Percentiles rank a stretch among this genome's conserved stretches.
Conservation (phyloP, 2,113 vertebrate species). For the Nyctibius bracteatus region DNA sequence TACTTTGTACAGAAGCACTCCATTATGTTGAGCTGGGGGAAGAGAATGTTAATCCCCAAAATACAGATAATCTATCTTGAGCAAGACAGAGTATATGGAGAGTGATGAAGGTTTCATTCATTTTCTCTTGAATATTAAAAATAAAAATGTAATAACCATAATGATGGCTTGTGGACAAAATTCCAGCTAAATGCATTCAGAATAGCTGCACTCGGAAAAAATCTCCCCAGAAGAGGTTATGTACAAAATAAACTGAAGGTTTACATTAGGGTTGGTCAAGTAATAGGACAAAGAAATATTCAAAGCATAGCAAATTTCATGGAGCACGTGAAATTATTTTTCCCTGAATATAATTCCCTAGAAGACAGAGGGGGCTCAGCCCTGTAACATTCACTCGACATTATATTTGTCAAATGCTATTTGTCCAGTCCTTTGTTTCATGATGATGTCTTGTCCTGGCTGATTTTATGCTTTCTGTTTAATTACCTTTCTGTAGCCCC, state of each 20-base stretch:
- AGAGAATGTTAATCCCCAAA: background rate
- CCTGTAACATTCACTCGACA: background rate
- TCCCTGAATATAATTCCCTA: background rate
- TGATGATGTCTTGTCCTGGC: background rate
- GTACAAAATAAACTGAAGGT: background rate
- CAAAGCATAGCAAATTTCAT: background rate
- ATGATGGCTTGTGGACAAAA: background rate
- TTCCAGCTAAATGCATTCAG: background rate
- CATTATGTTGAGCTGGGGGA: background rate
- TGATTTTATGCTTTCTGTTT: background rate
- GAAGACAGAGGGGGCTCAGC: background rate
- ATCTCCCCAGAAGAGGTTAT: background rate
- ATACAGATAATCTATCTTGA: background rate
- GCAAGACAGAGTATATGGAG: background rate
- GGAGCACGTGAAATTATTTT: background rate
- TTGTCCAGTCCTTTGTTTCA: background rate
- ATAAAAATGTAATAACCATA: background rate
- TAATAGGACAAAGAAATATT: background rate
- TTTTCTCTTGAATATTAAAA: background rate
- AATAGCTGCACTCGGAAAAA: background rate
- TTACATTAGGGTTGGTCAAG: background rate
- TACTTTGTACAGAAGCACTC: background rate
- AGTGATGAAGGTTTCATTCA: background rate
- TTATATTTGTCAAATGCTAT: background rate
- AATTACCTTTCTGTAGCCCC: background rate